Evolutionary conservation across 2,888 invertebrate species (phyloP).

Genomic region (Apocheima hispidaria): DNA sequence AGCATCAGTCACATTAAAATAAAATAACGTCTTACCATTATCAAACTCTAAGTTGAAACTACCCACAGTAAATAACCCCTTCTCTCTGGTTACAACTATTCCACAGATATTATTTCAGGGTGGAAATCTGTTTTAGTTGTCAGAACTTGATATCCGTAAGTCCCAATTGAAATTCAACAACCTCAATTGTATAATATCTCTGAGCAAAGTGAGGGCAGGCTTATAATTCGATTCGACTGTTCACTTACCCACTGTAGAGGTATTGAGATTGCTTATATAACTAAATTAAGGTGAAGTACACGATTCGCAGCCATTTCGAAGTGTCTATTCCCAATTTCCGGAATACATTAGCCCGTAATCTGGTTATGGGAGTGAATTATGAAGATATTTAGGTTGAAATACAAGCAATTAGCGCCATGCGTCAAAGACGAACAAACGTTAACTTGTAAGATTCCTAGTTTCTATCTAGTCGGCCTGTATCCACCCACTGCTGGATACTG

Average conservation of each 20-base stretch:
- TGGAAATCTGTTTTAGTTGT: constrained; percentile 49
- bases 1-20: too few species aligned
- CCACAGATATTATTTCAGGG: constrained; percentile 54
- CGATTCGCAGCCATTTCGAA: constrained; percentile 44
- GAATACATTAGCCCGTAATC: constrained; percentile 24
- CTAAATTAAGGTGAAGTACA: constrained; percentile 57
- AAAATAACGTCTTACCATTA: background rate
- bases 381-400: constrained; percentile 3
- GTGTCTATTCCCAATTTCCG: constrained; percentile 18
- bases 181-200: constrained; percentile 63
- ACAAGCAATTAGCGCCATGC: background rate
- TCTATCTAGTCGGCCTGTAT: too few species aligned
- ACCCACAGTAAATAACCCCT: constrained; percentile 22
- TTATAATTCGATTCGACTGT: constrained; percentile 67
- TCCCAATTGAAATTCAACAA: constrained; percentile 62
- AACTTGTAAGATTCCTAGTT: too few species aligned
- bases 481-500: too few species aligned
- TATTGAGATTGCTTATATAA: constrained; percentile 59
- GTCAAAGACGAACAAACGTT: background rate
- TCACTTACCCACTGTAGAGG: constrained; percentile 41
- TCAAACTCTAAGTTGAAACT: constrained; percentile 6
- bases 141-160: constrained; percentile 50
- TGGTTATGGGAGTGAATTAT: constrained; percentile 11
- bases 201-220: constrained; percentile 54
- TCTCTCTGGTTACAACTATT: constrained; percentile 33